phyloP scores from a whole-genome alignment of 1,140 invertebrate genomes.

The Heterodera schachtii region DNA sequence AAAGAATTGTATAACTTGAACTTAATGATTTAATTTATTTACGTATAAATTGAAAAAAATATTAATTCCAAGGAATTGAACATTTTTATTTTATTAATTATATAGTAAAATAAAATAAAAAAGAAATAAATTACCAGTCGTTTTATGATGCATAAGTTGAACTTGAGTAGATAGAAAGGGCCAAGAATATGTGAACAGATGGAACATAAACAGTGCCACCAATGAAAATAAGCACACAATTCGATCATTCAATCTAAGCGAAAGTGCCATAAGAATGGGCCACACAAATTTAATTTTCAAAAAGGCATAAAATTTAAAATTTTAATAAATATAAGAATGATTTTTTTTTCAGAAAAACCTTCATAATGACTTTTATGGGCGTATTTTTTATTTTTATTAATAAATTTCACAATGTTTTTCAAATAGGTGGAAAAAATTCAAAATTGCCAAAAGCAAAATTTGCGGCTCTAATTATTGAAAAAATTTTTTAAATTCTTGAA shows the following conservation, averaged over 20 bases:
- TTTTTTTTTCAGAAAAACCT: no score
- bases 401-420: neutral
- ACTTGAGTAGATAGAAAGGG: constrained; percentile 27
- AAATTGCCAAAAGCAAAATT: no score
- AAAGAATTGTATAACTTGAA: no score
- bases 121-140: constrained; percentile 19
- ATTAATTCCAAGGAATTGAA: no score
- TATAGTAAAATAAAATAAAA: neutral
- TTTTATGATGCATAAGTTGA: neutral
- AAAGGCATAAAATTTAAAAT: no score
- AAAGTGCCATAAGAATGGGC: no score
- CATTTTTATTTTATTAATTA: neutral
- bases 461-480: neutral
- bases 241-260: constrained; percentile 24
- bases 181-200: constrained; percentile 42
- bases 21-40: no score
- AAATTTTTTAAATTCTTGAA: neutral
- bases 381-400: neutral
- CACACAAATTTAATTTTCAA: no score
- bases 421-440: no score
- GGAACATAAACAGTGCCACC: constrained; percentile 35
- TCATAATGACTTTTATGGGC: no score
- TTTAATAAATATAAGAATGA: no score
- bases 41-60: no score
- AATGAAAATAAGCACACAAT: constrained; percentile 24